Conservation (phyloP, 1,140 invertebrate genomes). For the Orchestia grillus region DNA sequence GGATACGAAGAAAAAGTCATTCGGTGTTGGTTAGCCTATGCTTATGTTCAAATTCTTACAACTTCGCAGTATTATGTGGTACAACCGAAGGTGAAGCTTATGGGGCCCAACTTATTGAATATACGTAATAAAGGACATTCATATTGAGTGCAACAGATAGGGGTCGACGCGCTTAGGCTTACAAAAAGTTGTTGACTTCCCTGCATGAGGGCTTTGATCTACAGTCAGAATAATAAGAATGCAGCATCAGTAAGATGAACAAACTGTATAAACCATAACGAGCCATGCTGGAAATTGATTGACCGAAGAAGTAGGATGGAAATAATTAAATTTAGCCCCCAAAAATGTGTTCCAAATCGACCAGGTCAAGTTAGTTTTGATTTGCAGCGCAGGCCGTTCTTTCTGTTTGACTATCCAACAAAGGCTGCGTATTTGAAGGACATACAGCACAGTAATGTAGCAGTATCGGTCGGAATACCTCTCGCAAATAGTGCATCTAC, state of each 20-base stretch:
- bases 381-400: not conserved
- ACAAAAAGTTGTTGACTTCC: not conserved
- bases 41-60: not conserved
- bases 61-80: not conserved
- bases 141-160: not conserved
- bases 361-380: not conserved
- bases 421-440: not conserved
- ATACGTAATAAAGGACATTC: too few species aligned
- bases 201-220: not conserved
- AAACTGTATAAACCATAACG: not conserved
- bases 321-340: not conserved
- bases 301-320: not conserved
- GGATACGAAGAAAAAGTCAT: not conserved
- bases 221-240: not conserved
- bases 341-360: not conserved
- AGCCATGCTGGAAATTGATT: not conserved
- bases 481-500: not conserved
- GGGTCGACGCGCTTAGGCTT: not conserved
- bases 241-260: not conserved
- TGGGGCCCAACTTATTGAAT: not conserved
- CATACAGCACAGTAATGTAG: not conserved
- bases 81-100: not conserved
- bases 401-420: not conserved
- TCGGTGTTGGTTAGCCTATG: not conserved
- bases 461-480: not conserved